These are phyloP conservation scores for Labeo catla DNA, from an alignment of 2,113 vertebrate species.

Conservation along the genomic window DNA sequence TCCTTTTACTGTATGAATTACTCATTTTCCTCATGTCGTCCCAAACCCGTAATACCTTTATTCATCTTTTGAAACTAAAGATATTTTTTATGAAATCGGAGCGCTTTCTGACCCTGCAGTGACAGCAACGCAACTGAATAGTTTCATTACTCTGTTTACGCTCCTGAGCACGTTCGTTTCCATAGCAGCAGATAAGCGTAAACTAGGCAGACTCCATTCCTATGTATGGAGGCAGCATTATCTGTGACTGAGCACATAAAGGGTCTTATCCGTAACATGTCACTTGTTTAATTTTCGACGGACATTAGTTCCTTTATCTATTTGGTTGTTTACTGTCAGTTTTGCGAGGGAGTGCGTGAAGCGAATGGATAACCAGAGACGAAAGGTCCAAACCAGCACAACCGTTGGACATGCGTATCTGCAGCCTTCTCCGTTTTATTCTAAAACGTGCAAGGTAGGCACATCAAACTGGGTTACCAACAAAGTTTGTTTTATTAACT, in stretches of 20 bases:
- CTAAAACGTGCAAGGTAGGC: conserved; percentile 32
- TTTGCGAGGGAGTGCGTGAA: background rate
- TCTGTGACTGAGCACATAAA: background rate
- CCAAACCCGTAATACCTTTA: too few species aligned
- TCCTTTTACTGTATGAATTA: background rate
- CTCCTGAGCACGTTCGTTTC: background rate
- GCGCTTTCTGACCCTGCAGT: too few species aligned
- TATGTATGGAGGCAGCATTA: background rate
- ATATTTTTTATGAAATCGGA: too few species aligned
- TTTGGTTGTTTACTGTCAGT: background rate
- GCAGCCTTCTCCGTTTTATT: conserved; percentile 15
- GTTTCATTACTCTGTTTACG: background rate
- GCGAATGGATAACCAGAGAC: background rate
- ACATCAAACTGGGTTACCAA: background rate
- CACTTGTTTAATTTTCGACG: background rate
- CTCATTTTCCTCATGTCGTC: too few species aligned
- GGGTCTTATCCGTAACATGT: background rate
- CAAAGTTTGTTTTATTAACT: background rate
- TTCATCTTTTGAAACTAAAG: too few species aligned
- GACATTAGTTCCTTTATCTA: background rate
- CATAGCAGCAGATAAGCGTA: conserved; percentile 1
- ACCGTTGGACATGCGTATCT: conserved; percentile 9
- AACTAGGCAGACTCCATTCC: background rate
- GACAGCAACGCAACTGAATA: too few species aligned
- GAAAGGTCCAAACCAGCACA: conserved; percentile 20